phyloP scores from a whole-genome alignment of 2,888 invertebrate species.

The Drosophila anomalata region DNA sequence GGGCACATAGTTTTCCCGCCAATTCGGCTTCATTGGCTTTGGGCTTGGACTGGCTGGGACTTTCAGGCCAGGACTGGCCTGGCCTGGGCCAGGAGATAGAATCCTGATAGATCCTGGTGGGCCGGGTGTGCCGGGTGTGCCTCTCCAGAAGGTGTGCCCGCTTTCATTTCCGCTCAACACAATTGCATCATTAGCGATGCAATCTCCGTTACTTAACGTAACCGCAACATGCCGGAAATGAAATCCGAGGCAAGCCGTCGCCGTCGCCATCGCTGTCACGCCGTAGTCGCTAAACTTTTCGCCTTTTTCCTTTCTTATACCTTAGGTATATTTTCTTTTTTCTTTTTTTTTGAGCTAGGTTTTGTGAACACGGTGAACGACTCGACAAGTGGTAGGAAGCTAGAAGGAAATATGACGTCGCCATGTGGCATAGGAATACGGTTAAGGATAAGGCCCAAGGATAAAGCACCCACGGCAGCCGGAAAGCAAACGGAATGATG shows the following conservation, averaged over 20 bases:
- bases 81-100: conserved; percentile 13
- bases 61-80: conserved; percentile 4
- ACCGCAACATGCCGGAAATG: conserved; percentile 80
- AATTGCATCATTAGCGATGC: conserved; percentile 80
- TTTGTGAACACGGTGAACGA: conserved; percentile 63
- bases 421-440: conserved; percentile 55
- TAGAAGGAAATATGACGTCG: conserved; percentile 69
- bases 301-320: conserved; percentile 7
- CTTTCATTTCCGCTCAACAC: conserved; percentile 78
- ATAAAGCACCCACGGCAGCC: conserved; percentile 51
- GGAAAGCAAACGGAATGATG: conserved; percentile 75
- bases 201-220: conserved; percentile 79
- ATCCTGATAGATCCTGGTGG: conserved; percentile 16
- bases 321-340: neutral
- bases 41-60: neutral
- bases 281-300: conserved; percentile 62
- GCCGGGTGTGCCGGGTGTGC: too few species aligned
- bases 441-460: conserved; percentile 7
- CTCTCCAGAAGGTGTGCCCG: conserved; percentile 41
- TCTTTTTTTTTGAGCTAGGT: neutral
- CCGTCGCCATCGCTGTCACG: conserved; percentile 50
- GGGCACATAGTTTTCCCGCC: conserved; percentile 46
- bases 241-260: conserved; percentile 75
- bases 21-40: conserved; percentile 56
- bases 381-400: conserved; percentile 66